These are phyloP conservation scores for Amiota mariae DNA, from an alignment of 2,888 invertebrate species.

Conservation along the genomic window DNA sequence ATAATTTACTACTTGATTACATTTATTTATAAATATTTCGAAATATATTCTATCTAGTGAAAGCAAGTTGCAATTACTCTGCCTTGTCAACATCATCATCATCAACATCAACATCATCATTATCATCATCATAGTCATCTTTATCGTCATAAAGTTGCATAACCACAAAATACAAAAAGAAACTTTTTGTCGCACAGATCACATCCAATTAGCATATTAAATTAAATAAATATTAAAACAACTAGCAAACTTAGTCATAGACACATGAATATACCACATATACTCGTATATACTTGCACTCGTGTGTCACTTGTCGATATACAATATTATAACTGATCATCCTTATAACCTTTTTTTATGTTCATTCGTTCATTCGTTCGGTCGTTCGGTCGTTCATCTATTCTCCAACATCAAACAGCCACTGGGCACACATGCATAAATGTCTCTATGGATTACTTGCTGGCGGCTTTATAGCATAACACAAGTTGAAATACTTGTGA, in stretches of 20 bases:
- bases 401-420: conserved; percentile 52
- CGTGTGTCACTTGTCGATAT: background rate
- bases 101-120: too few species aligned
- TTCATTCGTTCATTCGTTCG: background rate
- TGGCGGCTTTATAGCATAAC: conserved; percentile 36
- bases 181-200: conserved; percentile 47
- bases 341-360: background rate
- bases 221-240: conserved; percentile 71
- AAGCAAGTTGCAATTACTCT: too few species aligned
- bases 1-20: conserved; percentile 44
- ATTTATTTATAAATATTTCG: conserved; percentile 60
- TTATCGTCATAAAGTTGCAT: conserved; percentile 39
- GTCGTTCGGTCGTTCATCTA: too few species aligned
- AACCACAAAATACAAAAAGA: conserved; percentile 27
- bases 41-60: background rate
- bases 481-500: conserved; percentile 13
- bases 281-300: background rate
- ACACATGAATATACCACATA: conserved; percentile 24
- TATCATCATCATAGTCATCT: too few species aligned
- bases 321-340: background rate
- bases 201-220: conserved; percentile 71
- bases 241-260: conserved; percentile 46
- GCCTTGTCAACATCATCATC: too few species aligned
- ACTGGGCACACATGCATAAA: conserved; percentile 26
- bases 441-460: conserved; percentile 61